These are phyloP conservation scores for Cyanoliseus patagonus DNA, from an alignment of 2,113 vertebrate genomes.

Conservation along the genomic window DNA sequence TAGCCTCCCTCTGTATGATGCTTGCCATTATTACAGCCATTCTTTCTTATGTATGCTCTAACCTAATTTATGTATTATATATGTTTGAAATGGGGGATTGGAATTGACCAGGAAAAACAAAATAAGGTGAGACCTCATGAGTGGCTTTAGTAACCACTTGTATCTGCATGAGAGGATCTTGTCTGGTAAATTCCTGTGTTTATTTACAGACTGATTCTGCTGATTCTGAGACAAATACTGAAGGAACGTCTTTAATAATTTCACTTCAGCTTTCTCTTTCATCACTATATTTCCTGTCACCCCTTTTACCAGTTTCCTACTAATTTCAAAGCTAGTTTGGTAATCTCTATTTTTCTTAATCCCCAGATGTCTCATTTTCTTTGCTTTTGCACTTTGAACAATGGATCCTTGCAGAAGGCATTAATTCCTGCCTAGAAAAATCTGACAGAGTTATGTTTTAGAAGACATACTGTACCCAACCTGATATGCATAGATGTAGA, in stretches of 20 bases:
- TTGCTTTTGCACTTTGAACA: background rate
- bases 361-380: background rate
- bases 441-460: background rate
- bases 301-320: background rate
- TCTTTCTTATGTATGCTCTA: background rate
- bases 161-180: background rate
- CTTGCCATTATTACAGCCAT: background rate
- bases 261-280: background rate
- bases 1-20: background rate
- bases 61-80: background rate
- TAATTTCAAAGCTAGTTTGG: background rate
- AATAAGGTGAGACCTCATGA: accelerated
- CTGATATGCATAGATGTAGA: background rate
- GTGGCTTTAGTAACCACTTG: background rate
- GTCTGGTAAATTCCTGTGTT: background rate
- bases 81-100: background rate
- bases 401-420: background rate
- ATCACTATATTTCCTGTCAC: background rate
- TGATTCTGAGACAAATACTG: background rate
- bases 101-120: background rate
- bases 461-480: background rate
- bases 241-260: background rate
- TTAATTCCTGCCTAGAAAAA: background rate
- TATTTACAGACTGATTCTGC: background rate
- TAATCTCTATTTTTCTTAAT: background rate